These are phyloP conservation scores for Cancer borealis DNA, from an alignment of 2,888 invertebrate genomes.

Conservation along the genomic window DNA sequence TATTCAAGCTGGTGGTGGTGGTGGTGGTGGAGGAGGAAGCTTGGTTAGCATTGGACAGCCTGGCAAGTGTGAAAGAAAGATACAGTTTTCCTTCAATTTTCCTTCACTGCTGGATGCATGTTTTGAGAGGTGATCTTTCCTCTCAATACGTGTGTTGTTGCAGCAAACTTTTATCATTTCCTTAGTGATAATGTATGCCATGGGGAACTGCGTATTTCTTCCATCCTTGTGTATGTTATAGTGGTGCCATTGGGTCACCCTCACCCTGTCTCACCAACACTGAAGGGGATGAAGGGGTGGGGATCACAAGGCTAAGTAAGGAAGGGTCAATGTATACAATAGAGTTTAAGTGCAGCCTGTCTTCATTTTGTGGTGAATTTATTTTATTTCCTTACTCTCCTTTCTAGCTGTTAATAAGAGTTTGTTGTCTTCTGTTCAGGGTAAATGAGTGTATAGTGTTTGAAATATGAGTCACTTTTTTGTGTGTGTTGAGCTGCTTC, in stretches of 20 bases:
- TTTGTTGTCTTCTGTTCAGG: background rate
- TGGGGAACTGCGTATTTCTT: background rate
- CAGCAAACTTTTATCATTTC: background rate
- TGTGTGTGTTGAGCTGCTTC: background rate
- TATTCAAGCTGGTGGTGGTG: background rate
- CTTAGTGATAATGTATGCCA: background rate
- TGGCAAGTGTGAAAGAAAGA: slow-evolving; percentile 23
- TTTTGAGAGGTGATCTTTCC: background rate
- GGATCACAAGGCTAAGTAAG: slow-evolving; percentile 7
- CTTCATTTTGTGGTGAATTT: background rate
- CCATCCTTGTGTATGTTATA: background rate
- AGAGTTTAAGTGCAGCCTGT: background rate
- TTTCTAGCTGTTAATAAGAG: background rate
- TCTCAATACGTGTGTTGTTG: background rate
- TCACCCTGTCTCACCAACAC: slow-evolving; percentile 7
- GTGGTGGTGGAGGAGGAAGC: background rate
- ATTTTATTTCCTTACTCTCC: background rate
- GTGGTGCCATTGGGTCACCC: background rate
- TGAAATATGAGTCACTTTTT: background rate
- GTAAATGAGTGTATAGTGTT: background rate
- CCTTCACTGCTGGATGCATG: background rate
- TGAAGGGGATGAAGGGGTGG: background rate
- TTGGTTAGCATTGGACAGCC: background rate
- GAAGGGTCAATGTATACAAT: background rate
- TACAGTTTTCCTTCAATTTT: background rate